Conservation (phyloP, 2,888 invertebrate genomes). For the Ochropleura leucogaster region DNA sequence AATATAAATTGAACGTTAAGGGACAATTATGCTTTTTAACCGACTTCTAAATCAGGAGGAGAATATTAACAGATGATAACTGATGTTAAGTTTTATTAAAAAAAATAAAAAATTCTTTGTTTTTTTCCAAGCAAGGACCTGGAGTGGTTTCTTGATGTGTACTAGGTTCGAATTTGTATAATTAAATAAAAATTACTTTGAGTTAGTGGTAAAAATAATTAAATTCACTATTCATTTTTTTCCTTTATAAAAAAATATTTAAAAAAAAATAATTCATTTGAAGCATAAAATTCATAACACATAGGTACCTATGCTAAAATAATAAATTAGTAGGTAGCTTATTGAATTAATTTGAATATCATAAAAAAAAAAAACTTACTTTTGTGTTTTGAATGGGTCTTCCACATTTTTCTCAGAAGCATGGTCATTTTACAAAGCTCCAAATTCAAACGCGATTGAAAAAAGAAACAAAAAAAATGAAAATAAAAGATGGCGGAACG, state of each 20-base stretch:
- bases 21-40: slow-evolving; percentile 13
- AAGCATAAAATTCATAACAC: background rate
- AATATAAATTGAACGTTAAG: slow-evolving; percentile 24
- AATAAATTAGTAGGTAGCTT: background rate
- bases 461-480: slow-evolving; percentile 30
- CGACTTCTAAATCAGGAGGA: too few relatives aligned
- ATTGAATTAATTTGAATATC: background rate
- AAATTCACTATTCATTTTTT: background rate
- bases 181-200: background rate
- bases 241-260: too few relatives aligned
- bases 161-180: background rate
- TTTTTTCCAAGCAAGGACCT: too few relatives aligned
- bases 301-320: too few relatives aligned
- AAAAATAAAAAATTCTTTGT: too few relatives aligned
- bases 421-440: slow-evolving; percentile 86
- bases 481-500: slow-evolving; percentile 58
- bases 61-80: background rate
- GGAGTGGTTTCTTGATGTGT: too few relatives aligned
- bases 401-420: slow-evolving; percentile 92
- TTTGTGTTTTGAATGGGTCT: slow-evolving; percentile 92
- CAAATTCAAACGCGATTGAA: slow-evolving; percentile 3
- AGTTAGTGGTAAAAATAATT: background rate
- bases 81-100: too few relatives aligned
- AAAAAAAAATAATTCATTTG: too few relatives aligned
- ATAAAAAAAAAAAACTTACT: slow-evolving; percentile 79